Conservation (phyloP, 2,113 vertebrate species). For the Lycaon pictus region DNA sequence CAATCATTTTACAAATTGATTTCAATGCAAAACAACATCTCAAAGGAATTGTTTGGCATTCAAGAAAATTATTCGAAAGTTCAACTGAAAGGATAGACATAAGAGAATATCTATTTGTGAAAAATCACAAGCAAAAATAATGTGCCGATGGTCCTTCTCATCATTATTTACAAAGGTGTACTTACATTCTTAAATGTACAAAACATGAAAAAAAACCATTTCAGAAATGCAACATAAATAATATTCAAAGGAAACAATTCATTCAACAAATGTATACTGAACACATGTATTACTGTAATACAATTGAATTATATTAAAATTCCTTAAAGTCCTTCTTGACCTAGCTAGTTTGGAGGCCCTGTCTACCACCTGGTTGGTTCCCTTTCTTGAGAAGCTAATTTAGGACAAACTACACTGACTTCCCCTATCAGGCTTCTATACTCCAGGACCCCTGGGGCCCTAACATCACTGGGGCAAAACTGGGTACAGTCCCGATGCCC, state of each 20-base stretch:
- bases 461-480: neutral
- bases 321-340: neutral
- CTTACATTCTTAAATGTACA: neutral
- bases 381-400: neutral
- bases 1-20: slow-evolving; percentile 36
- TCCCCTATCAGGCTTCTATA: neutral
- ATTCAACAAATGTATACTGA: neutral
- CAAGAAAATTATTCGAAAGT: neutral
- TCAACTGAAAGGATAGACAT: neutral
- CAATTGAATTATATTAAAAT: neutral
- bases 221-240: neutral
- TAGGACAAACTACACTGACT: neutral
- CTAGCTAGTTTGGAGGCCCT: neutral
- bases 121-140: neutral
- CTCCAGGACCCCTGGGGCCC: neutral
- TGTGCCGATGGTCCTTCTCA: neutral
- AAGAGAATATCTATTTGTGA: neutral
- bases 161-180: neutral
- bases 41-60: neutral
- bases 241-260: neutral
- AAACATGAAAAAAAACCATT: neutral
- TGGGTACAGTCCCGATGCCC: no score
- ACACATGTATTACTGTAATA: neutral
- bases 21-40: slow-evolving; percentile 23
- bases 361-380: neutral